Conservation (phyloP, 2,113 vertebrate genomes). For the Neoarius graeffei region DNA sequence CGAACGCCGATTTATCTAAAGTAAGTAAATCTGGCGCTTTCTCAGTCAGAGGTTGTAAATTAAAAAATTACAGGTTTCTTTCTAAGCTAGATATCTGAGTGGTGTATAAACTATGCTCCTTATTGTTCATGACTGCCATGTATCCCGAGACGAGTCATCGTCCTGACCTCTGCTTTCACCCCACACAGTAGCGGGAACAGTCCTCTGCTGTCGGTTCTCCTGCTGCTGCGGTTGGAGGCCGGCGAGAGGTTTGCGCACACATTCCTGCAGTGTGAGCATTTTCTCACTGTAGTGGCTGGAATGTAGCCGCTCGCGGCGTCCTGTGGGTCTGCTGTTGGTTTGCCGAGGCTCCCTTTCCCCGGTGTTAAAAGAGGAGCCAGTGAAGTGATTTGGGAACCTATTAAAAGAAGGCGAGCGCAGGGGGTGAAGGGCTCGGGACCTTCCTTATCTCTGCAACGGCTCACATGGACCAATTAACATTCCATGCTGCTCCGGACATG, state of each 20-base stretch:
- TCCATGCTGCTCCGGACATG: slow-evolving; percentile 57
- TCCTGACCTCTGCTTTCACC: neutral
- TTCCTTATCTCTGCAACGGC: slow-evolving; percentile 61
- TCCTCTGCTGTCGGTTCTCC: neutral
- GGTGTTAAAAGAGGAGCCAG: slow-evolving; percentile 29
- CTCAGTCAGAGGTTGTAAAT: no score
- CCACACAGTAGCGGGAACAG: neutral
- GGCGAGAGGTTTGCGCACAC: neutral
- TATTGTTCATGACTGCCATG: no score
- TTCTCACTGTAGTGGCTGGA: neutral
- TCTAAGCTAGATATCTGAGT: no score
- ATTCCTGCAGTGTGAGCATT: neutral
- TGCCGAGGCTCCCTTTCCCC: neutral
- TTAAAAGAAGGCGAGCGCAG: slow-evolving; percentile 58
- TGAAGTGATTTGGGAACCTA: slow-evolving; percentile 59
- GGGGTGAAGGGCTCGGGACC: slow-evolving; percentile 29
- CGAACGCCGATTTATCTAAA: no score
- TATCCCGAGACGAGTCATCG: neutral
- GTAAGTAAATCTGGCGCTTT: no score
- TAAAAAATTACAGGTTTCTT: no score
- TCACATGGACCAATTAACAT: slow-evolving; percentile 68
- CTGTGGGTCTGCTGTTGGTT: neutral
- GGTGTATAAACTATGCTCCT: no score
- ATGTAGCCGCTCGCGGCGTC: neutral
- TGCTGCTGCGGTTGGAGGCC: neutral